Evolutionary conservation across 1,140 invertebrate genomes (phyloP), one percentile per base, ranked within the genome.

Genomic region (Zophobas atratus): DNA sequence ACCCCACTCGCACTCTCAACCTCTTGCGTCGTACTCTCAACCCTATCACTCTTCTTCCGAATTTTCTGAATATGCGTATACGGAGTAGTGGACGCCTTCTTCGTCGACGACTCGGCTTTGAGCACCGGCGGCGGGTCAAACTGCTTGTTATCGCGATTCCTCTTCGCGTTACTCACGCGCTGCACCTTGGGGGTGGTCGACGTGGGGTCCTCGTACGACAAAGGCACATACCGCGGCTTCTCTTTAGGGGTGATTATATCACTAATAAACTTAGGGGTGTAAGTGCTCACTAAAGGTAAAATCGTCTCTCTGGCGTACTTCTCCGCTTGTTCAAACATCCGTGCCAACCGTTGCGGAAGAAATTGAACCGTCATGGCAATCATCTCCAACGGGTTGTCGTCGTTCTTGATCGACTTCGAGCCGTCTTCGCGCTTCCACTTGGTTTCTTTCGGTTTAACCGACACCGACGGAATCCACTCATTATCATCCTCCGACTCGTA

Each of bases 271-370:
- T 89, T 92, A 0, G 93, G 93, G 1, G 93, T 93, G 83, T 94
- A 93, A 48, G 93, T 92, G 0, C 93, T 94, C 1, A 94, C 93
- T 2, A 94, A 81, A 0, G 93, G 93, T 57, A 94, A 83, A 5
- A 95, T 86, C 0, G 93, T 94, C 82, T 93, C 91, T 57, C 93
- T 88, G 0, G 94, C 94, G 82, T 96, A 95, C 35, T 91, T 89
- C 84, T 96, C 94, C 0, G 94, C 94, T 81, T 94, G 92, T 32
- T 94, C 93, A 36, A 96, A 89, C 83, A 96, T 92, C 2, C 92
- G 91, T 0, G 93, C 93, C 8, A 96, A 83, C 38, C 93, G 89
- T 74, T 94, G 92, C 0, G 94, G 94, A 34, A 96, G 86, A 80
- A 95, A 91, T 82, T 96, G 94, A 3, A 95, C 92, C 0, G 93